A percentile compares a stretch with the other conserved stretches of the same genome.
Evolutionary conservation across 2,113 vertebrate genomes (phyloP).

Genomic region (Megaleporinus macrocephalus): DNA sequence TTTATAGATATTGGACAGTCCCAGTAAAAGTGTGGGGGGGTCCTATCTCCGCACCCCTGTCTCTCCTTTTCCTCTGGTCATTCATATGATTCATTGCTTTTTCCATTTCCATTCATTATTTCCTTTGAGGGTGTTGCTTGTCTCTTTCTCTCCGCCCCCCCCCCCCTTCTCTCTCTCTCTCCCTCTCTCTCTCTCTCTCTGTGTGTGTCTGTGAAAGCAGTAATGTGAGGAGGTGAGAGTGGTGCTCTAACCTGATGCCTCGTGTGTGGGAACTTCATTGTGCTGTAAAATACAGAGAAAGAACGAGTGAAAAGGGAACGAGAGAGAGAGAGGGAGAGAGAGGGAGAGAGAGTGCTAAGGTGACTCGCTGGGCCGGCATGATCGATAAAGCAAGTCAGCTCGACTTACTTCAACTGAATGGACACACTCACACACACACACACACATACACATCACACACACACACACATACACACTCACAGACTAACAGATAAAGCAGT

Average conservation of each 20-base stretch:
- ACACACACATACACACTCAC: not conserved
- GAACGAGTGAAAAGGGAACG: slow-evolving; percentile 31
- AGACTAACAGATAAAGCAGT: slow-evolving; percentile 24
- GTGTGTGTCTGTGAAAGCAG: slow-evolving; percentile 68
- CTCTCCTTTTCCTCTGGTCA: slow-evolving; percentile 63
- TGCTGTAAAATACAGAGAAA: slow-evolving; percentile 49
- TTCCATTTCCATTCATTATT: slow-evolving; percentile 51
- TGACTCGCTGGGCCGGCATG: slow-evolving; percentile 40
- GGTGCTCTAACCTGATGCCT: slow-evolving; percentile 69
- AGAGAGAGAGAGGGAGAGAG: slow-evolving; percentile 38
- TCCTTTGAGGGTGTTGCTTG: slow-evolving; percentile 43
- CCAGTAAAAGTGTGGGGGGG: too few relatives aligned
- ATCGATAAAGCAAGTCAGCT: slow-evolving; percentile 54
- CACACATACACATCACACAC: not conserved
- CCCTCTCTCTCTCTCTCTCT: slow-evolving; percentile 60
- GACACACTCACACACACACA: not conserved
- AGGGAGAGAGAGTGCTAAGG: slow-evolving; percentile 42
- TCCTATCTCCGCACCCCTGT: slow-evolving; percentile 17
- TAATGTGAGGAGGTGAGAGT: slow-evolving; percentile 67
- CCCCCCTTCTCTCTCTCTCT: slow-evolving; percentile 40
- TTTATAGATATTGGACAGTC: too few relatives aligned
- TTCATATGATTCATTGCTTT: slow-evolving; percentile 2
- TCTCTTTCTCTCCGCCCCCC: slow-evolving; percentile 14
- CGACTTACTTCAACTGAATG: slow-evolving; percentile 50
- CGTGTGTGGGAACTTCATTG: slow-evolving; percentile 74